Evolutionary conservation across 2,113 vertebrate genomes (phyloP), one percentile per base, ranked within the genome.

Genomic region (Cavia aperea): DNA sequence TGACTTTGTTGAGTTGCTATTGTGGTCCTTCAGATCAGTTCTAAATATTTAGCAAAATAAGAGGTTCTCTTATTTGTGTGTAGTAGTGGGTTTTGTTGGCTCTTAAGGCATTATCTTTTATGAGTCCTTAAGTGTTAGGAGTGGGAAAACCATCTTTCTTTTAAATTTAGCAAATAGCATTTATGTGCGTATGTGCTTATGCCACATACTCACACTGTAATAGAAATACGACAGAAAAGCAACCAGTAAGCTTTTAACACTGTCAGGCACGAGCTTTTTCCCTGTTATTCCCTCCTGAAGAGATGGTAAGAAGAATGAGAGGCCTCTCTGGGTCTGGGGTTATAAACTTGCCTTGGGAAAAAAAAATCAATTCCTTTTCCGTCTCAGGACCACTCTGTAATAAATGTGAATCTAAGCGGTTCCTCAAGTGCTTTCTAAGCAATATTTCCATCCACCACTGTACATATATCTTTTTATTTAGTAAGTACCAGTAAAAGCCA

Each of bases 131-230:
- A 94, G 84, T 93, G 88, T 85, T 85, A 46, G 75, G 85, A 94
- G 93, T 88, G 66, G 81, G 54, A 81, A 94, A 94, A 93, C 70
- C 86, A 89, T 94, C 86, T 88, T 86, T 94, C 92, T 88, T 90
- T 95, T 94, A 73, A 87, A 94, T 89, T 95, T 95, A 87, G 77
- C 91, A 88, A 92, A 93, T 81, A 94, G 89, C 92, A 91, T 92
- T 93, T 89, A 72, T 89, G 86, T 86, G 62, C 83, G 24, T 87
- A 84, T 72, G 70, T 81, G 86, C 91, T 81, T 79, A 65, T 82
- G 39, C 90, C 81, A 19, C 63, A 83, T 3, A 78, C 96, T 94
- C 77, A 90, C 7, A 12, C 82, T 29, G 19, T 92, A 89, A 89
- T 72, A 81, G 84, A 93, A 95, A 86, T 39, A 84, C 81, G 12